These are phyloP conservation scores for Drosophila sucinea DNA, from an alignment of 1,140 invertebrate species.

Conservation along the genomic window DNA sequence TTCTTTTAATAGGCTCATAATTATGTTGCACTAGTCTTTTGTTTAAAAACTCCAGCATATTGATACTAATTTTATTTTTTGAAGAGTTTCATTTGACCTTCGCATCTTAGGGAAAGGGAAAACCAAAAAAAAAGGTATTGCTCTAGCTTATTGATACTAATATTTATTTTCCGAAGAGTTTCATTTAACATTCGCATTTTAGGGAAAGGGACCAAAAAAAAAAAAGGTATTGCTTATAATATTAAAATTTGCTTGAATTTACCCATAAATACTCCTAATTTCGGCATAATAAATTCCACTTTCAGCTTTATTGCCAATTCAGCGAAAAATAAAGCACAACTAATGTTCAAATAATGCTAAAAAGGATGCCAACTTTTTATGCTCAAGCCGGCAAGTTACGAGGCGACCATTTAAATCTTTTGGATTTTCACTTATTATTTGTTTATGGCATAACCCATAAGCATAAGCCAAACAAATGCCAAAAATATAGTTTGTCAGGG, in stretches of 20 bases:
- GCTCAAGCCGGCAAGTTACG: constrained; percentile 26
- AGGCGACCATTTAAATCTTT: constrained; percentile 9
- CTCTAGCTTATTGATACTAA: not conserved
- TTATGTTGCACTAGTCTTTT: too few relatives aligned
- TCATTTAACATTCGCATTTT: too few relatives aligned
- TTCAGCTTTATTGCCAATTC: not conserved
- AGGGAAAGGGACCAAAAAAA: too few relatives aligned
- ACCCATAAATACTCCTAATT: not conserved
- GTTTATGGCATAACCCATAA: constrained; percentile 37
- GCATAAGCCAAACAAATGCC: constrained; percentile 31
- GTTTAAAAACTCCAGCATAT: too few relatives aligned
- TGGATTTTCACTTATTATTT: constrained; percentile 32
- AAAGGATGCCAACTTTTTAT: not conserved
- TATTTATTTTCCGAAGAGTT: too few relatives aligned
- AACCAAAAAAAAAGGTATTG: not conserved
- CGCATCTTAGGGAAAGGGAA: too few relatives aligned
- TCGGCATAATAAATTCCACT: not conserved
- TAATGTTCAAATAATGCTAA: constrained; percentile 4
- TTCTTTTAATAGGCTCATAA: too few relatives aligned
- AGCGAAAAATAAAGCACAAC: not conserved
- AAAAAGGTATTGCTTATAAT: not conserved
- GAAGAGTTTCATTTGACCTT: too few relatives aligned
- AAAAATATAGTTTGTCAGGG: constrained; percentile 32
- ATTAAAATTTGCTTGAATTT: not conserved
- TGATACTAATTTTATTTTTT: too few relatives aligned